Evolutionary conservation across 2,888 invertebrate genomes (phyloP).

Genomic region (Lathronympha strigana): DNA sequence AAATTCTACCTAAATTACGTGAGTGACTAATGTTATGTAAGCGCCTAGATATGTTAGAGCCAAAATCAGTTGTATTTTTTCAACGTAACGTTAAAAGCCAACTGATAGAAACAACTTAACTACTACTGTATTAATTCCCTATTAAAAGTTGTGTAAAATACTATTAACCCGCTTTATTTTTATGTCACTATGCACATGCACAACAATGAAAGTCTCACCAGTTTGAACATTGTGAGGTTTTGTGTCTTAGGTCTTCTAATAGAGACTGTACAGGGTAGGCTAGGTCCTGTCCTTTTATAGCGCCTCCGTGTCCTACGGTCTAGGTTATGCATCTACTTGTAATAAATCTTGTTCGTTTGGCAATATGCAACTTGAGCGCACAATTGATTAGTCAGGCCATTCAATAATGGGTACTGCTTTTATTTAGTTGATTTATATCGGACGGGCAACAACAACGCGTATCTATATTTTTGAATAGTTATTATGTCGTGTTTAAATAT

Average conservation of each 20-base stretch:
- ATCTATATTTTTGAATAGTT: too few species aligned
- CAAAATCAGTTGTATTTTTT: too few species aligned
- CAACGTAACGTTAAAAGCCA: too few species aligned
- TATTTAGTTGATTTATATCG: background rate
- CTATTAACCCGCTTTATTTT: background rate
- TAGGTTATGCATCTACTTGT: conserved; percentile 63
- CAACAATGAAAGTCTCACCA: conserved; percentile 36
- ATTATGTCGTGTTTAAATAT: too few species aligned
- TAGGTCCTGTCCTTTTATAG: conserved; percentile 75
- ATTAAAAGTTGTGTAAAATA: too few species aligned
- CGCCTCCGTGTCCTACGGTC: conserved; percentile 54
- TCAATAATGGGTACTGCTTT: conserved; percentile 42
- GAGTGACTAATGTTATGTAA: too few species aligned
- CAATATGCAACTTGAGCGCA: conserved; percentile 65
- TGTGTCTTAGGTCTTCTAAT: conserved; percentile 52
- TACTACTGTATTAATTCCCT: too few species aligned
- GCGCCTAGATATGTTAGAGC: too few species aligned
- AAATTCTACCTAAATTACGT: too few species aligned
- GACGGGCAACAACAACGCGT: background rate
- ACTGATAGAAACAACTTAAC: too few species aligned
- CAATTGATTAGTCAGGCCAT: conserved; percentile 42
- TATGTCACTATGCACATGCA: conserved; percentile 2
- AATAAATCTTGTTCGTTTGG: conserved; percentile 71
- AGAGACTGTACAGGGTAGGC: conserved; percentile 58
- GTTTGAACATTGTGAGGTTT: conserved; percentile 44